Evolutionary conservation across 2,113 vertebrate genomes (phyloP).

Genomic region (Carassius carassius): DNA sequence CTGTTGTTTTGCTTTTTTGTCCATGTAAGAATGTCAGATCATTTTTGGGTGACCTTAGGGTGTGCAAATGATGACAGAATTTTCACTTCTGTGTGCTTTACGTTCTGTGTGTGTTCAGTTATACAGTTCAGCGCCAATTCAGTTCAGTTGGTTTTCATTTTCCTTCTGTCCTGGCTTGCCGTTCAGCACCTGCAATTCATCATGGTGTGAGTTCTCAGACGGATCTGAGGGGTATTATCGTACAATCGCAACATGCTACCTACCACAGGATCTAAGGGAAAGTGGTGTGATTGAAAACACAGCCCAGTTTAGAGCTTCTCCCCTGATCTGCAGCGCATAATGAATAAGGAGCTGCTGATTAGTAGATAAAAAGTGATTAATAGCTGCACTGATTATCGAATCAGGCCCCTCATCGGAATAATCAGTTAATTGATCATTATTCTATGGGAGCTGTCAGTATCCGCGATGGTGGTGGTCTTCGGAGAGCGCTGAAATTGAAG

Average conservation of each 20-base stretch:
- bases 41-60: neutral
- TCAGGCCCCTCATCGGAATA: slow-evolving; percentile 63
- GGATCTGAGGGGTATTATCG: slow-evolving; percentile 35
- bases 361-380: slow-evolving; percentile 74
- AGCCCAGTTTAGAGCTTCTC: slow-evolving; percentile 42
- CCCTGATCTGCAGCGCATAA: slow-evolving; percentile 47
- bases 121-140: neutral
- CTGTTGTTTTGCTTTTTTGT: neutral
- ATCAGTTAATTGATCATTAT: slow-evolving; percentile 76
- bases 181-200: slow-evolving; percentile 25
- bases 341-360: slow-evolving; percentile 67
- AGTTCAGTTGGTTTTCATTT: slow-evolving; percentile 22
- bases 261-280: slow-evolving; percentile 51
- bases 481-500: slow-evolving; percentile 21
- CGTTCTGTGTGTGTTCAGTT: neutral
- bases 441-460: slow-evolving; percentile 44
- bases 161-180: slow-evolving; percentile 4
- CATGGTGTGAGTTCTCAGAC: slow-evolving; percentile 25
- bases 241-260: slow-evolving; percentile 38
- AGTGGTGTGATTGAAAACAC: slow-evolving; percentile 60
- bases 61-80: neutral
- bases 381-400: slow-evolving; percentile 72
- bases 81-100: neutral
- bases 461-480: slow-evolving; percentile 39
- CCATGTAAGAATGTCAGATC: no score